phyloP scores from a whole-genome alignment of 2,797 vertebrate species.

The Peromyscus nudipes region DNA sequence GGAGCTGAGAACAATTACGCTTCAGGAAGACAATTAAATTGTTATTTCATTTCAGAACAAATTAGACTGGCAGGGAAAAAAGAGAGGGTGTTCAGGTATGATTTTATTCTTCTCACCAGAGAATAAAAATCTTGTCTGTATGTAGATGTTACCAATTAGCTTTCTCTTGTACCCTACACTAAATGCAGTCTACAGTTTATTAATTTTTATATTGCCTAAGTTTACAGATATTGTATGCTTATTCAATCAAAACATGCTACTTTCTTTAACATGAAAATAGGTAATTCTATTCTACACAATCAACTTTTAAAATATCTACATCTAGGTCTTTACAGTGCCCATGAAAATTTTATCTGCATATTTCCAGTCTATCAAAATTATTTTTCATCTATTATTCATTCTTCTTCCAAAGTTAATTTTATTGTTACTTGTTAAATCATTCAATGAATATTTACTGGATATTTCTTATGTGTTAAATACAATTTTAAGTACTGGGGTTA shows the following conservation, averaged over 20 bases:
- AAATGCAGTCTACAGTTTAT: neutral
- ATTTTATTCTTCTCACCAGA: slow-evolving; percentile 63
- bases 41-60: slow-evolving; percentile 59
- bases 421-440: slow-evolving; percentile 28
- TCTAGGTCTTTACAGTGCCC: neutral
- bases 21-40: slow-evolving; percentile 66
- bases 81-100: neutral
- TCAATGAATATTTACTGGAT: neutral
- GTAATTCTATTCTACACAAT: neutral
- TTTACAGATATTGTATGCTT: slow-evolving; percentile 27
- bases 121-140: slow-evolving; percentile 13
- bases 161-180: slow-evolving; percentile 9
- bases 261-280: slow-evolving; percentile 54
- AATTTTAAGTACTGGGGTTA: neutral
- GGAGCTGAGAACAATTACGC: slow-evolving; percentile 58
- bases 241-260: neutral
- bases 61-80: slow-evolving; percentile 10
- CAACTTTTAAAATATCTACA: neutral
- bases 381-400: neutral
- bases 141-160: neutral
- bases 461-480: neutral
- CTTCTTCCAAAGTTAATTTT: neutral
- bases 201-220: slow-evolving; percentile 4
- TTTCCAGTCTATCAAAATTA: neutral
- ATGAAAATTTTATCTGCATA: neutral